Evolutionary conservation across 2,113 vertebrate genomes (phyloP).

Genomic region (Planiliza haematocheilus): DNA sequence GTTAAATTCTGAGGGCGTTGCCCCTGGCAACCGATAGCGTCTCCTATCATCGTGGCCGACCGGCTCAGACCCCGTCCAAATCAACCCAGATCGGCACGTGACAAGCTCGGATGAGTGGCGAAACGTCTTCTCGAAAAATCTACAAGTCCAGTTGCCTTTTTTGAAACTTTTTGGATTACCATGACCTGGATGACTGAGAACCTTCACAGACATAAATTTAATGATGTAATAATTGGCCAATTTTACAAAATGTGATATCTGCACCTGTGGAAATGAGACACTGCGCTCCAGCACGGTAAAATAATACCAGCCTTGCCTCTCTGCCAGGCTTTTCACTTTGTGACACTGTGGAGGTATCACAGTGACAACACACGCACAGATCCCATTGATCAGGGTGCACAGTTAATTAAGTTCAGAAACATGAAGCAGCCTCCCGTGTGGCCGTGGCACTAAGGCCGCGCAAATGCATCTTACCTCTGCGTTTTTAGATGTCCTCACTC

Average conservation of each 20-base stretch:
- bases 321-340: constrained; percentile 29
- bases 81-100: too few relatives aligned
- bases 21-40: too few relatives aligned
- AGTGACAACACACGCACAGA: constrained; percentile 27
- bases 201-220: too few relatives aligned
- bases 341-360: constrained; percentile 34
- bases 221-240: too few relatives aligned
- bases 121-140: too few relatives aligned
- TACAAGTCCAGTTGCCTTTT: too few relatives aligned
- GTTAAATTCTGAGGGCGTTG: too few relatives aligned
- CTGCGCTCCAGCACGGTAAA: constrained; percentile 43
- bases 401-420: constrained; percentile 19
- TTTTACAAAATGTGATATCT: constrained; percentile 49
- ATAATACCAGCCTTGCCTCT: constrained; percentile 40
- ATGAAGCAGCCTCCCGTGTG: background rate
- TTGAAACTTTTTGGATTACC: too few relatives aligned
- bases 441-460: background rate
- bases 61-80: too few relatives aligned
- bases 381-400: constrained; percentile 24
- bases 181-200: too few relatives aligned
- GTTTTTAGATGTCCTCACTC: constrained; percentile 30
- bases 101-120: too few relatives aligned
- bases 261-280: constrained; percentile 66
- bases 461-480: constrained; percentile 51
- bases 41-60: too few relatives aligned